Conservation (phyloP, 1,140 invertebrate species). For the Chrysoperla carnea region DNA sequence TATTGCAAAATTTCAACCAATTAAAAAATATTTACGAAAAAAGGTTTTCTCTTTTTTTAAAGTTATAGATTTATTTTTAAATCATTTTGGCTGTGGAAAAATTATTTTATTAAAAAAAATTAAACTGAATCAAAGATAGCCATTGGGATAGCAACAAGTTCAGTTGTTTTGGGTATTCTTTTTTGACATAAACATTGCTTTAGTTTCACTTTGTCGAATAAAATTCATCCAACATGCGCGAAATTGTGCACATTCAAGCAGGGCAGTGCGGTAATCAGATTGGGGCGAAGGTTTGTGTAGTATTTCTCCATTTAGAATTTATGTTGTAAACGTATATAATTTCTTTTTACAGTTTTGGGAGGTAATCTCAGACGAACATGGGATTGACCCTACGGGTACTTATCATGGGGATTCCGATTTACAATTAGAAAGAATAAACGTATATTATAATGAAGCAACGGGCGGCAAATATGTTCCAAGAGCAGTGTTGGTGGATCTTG, state of each 20-base stretch:
- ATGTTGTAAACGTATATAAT: slow-evolving; percentile 2
- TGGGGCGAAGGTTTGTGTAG: slow-evolving; percentile 13
- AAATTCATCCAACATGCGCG: slow-evolving; percentile 9
- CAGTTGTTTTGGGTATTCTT: no score
- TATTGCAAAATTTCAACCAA: no score
- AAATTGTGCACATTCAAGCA: slow-evolving; percentile 16
- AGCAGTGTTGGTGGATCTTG: slow-evolving; percentile 72
- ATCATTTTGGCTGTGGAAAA: no score
- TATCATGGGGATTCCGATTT: slow-evolving; percentile 75
- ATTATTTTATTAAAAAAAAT: no score
- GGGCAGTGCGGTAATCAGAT: slow-evolving; percentile 18
- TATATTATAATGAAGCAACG: slow-evolving; percentile 82
- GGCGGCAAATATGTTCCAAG: slow-evolving; percentile 81
- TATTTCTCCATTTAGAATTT: background rate
- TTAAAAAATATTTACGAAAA: no score
- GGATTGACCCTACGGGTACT: slow-evolving; percentile 72
- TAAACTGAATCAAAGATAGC: no score
- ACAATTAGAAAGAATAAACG: slow-evolving; percentile 78
- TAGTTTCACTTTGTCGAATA: no score
- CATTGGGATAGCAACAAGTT: no score
- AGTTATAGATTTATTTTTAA: no score
- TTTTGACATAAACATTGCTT: no score
- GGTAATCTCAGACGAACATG: slow-evolving; percentile 83
- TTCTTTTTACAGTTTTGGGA: slow-evolving; percentile 55
- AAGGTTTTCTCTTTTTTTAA: no score